phyloP scores from a whole-genome alignment of 1,140 invertebrate species.

The Mactra quadrangularis region DNA sequence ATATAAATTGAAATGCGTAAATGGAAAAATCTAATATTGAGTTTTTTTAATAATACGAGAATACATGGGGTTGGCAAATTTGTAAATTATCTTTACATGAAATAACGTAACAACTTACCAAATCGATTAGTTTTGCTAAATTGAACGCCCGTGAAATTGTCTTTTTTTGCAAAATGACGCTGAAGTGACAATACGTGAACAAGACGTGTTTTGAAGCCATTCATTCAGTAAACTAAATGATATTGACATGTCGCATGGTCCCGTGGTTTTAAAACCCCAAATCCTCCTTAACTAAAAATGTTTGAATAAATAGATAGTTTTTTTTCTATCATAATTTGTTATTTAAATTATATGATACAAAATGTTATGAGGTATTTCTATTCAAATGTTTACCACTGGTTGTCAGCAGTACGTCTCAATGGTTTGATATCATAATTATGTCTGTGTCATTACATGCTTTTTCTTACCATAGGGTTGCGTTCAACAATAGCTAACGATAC shows the following conservation, averaged over 20 bases:
- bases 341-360: conserved; percentile 39
- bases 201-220: conserved; percentile 33
- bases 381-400: conserved; percentile 2
- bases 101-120: not conserved
- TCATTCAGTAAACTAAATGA: conserved; percentile 16
- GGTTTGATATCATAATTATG: conserved; percentile 36
- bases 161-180: conserved; percentile 10
- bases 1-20: too few relatives aligned
- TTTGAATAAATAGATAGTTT: conserved; percentile 7
- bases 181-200: conserved; percentile 15
- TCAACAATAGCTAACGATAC: too few relatives aligned
- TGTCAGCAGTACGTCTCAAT: conserved; percentile 7
- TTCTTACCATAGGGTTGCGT: too few relatives aligned
- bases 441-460: conserved; percentile 29
- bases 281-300: conserved; percentile 20
- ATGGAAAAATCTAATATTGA: too few relatives aligned
- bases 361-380: conserved; percentile 11
- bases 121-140: conserved; percentile 31
- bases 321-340: conserved; percentile 11
- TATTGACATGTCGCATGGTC: conserved; percentile 4
- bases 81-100: conserved; percentile 17
- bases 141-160: conserved; percentile 12
- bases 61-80: conserved; percentile 6
- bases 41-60: not conserved
- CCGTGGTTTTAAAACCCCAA: conserved; percentile 1